phyloP scores from a whole-genome alignment of 2,797 vertebrate species.

The Miopithecus talapoin region DNA sequence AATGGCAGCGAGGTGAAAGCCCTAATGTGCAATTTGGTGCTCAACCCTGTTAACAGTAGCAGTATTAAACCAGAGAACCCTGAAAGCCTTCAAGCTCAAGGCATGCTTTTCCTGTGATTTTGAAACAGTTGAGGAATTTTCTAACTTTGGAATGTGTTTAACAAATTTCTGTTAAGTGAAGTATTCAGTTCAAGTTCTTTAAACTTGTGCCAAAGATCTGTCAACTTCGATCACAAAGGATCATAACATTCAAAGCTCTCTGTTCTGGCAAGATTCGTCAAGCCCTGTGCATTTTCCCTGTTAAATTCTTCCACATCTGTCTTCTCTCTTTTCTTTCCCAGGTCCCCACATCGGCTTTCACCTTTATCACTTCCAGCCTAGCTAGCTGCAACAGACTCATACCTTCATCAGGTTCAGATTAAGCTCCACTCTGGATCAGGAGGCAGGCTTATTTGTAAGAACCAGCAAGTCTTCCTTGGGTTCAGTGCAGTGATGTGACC shows the following conservation, averaged over 20 bases:
- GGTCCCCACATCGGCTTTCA: not conserved
- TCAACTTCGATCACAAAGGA: slow-evolving; percentile 64
- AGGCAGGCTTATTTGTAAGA: not conserved
- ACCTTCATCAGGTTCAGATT: not conserved
- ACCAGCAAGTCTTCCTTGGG: not conserved
- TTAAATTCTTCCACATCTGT: slow-evolving; percentile 49
- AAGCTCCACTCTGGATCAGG: not conserved
- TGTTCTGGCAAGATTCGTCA: slow-evolving; percentile 73
- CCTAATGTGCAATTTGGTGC: not conserved
- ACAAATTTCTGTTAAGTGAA: slow-evolving; percentile 69
- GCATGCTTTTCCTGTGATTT: slow-evolving; percentile 53
- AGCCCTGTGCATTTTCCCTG: slow-evolving; percentile 38
- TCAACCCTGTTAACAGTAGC: not conserved
- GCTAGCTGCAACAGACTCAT: not conserved
- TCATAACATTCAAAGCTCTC: slow-evolving; percentile 56
- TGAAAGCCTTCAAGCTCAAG: slow-evolving; percentile 4
- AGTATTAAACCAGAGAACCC: slow-evolving; percentile 11
- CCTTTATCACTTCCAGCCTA: not conserved
- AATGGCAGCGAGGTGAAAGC: not conserved
- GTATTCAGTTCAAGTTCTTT: slow-evolving; percentile 65
- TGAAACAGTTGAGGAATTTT: slow-evolving; percentile 72
- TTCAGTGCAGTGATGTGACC: not conserved
- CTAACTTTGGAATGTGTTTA: slow-evolving; percentile 70
- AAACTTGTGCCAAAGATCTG: slow-evolving; percentile 69
- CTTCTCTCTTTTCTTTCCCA: not conserved